phyloP scores from a whole-genome alignment of 2,113 vertebrate species.

The rat (Rattus norvegicus) region GRCr8 NC_086033.1:18961501-18962000 shows the following conservation, averaged over 20 bases:
- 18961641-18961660: not conserved
- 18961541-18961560: not conserved
- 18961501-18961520: not conserved
- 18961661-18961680: not conserved
- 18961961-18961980: too few relatives aligned
- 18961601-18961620: not conserved
- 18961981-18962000: too few relatives aligned
- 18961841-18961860: not conserved
- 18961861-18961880: not conserved
- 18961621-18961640: not conserved
- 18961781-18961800: not conserved
- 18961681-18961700: not conserved
- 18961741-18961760: not conserved
- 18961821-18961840: too few relatives aligned
- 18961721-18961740: not conserved
- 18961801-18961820: too few relatives aligned
- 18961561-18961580: not conserved
- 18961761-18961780: not conserved
- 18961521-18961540: not conserved
- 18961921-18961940: not conserved
- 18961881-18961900: not conserved
- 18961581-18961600: not conserved
- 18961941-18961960: too few relatives aligned
- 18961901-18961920: not conserved
- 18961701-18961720: not conserved